Conservation (phyloP, 2,113 vertebrate genomes). For the Aegypius monachus region DNA sequence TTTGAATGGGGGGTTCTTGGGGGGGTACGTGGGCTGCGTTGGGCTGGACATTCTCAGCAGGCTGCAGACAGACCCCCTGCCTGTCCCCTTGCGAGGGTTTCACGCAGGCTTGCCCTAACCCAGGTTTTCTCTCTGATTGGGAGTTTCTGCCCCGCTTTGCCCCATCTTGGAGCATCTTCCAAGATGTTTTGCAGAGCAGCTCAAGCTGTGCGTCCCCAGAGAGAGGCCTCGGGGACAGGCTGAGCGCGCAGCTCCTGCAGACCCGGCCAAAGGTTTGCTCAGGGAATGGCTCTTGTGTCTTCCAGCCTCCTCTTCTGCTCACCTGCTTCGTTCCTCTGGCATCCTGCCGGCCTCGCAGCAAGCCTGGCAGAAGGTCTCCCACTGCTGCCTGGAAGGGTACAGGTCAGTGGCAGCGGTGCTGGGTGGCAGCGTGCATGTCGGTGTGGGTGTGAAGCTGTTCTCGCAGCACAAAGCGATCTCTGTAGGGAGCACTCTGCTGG, state of each 20-base stretch:
- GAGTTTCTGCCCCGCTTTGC: background rate
- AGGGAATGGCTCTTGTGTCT: background rate
- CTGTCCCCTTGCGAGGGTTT: too few species aligned
- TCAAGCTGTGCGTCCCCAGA: accelerated
- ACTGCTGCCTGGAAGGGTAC: conserved; percentile 76
- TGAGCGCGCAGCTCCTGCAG: accelerated
- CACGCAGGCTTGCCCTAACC: too few species aligned
- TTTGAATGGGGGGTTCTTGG: background rate
- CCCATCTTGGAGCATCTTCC: background rate
- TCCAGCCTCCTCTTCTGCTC: conserved; percentile 70
- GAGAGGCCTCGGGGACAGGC: background rate
- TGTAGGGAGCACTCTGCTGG: background rate
- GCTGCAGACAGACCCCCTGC: background rate
- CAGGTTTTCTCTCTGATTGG: background rate
- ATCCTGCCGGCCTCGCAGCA: conserved; percentile 76
- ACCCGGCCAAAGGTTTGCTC: accelerated
- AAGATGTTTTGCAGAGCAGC: background rate
- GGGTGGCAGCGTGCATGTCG: background rate
- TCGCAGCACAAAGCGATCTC: background rate
- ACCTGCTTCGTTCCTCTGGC: conserved; percentile 76
- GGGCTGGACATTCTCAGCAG: background rate
- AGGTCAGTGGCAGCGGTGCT: conserved; percentile 63
- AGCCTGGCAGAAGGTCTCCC: conserved; percentile 77
- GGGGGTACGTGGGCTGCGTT: too few species aligned
- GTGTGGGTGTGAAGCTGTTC: background rate